Evolutionary conservation across 2,797 vertebrate species (phyloP), one percentile per base, ranked within the genome.

Genomic region (Spondyliosoma cantharus): DNA sequence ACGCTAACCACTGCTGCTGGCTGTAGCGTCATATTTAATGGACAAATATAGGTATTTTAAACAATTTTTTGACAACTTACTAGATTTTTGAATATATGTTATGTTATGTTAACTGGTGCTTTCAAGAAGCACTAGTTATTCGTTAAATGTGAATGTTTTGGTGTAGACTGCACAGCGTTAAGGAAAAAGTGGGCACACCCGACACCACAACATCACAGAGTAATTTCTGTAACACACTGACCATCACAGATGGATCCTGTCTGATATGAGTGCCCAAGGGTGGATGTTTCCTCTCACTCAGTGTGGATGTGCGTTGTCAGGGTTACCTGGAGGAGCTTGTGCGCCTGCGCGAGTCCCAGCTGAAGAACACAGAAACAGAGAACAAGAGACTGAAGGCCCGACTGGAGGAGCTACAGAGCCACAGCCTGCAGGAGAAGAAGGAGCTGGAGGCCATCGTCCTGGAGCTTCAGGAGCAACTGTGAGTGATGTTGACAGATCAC

Each of bases 401-500:
- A 27, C 93, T 99, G 92, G 96, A 97, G 67, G 97, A 99, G 83
- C 94, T 96, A 5, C 94, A 95, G 49, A 94, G 94, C 66, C 96
- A 97, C 93, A 96, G 96, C 90, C 95, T 96, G 74, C 96, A 96
- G 74, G 97, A 99, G 93, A 99, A 98, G 91, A 95, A 94, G 77
- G 97, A 99, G 74, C 95, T 99, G 82, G 98, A 99, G 86, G 95
- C 95, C 9, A 92, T 98, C 54, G 96, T 99, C 88, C 92, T 99
- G 91, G 98, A 99, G 93, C 96, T 99, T 66, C 98, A 99, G 92
- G 97, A 97, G 90, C 97, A 98, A 93, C 95, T 98, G 98, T 99
- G 94, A 96, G 96, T 80, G 12, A 37, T 46, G 25, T 0, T 6
- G 15, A 63, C 54, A 49, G 7, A 59, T 20, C 25, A 1, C 14